Evolutionary conservation across 2,888 invertebrate genomes (phyloP).

Genomic region (Blastobasis lacticolella): DNA sequence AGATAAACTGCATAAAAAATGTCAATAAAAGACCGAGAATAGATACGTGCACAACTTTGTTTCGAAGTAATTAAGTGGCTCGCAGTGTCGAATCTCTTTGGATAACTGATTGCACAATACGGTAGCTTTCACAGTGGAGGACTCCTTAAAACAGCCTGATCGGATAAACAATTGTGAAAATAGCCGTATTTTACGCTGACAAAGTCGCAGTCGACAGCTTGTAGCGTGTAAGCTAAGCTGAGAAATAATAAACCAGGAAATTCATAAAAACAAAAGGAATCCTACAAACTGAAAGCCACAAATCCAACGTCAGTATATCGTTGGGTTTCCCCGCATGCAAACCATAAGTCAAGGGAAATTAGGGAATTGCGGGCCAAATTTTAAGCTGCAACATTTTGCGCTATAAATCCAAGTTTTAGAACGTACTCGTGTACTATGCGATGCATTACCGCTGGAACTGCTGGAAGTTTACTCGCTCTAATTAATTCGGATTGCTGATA

Average conservation of each 20-base stretch:
- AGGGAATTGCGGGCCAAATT: conserved; percentile 19
- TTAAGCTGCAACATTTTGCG: conserved; percentile 17
- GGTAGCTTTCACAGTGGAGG: no score
- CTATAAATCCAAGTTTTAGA: conserved; percentile 22
- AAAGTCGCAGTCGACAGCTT: not conserved
- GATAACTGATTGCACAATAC: no score
- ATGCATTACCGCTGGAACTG: not conserved
- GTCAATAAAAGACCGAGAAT: not conserved
- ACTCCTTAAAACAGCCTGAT: no score
- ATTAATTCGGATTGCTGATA: not conserved
- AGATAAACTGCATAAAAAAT: no score
- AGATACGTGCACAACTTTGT: not conserved
- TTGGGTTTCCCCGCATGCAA: conserved; percentile 11
- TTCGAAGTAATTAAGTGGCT: not conserved
- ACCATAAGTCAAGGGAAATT: conserved; percentile 26
- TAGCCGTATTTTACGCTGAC: not conserved
- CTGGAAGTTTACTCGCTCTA: conserved; percentile 4
- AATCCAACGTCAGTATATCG: conserved; percentile 7
- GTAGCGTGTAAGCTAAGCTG: not conserved
- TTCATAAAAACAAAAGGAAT: not conserved
- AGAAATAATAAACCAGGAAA: not conserved
- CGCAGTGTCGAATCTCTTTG: no score
- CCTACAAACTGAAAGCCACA: conserved; percentile 3
- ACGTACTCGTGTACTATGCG: conserved; percentile 2
- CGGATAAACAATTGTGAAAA: not conserved